Evolutionary conservation across 2,797 vertebrate species (phyloP).

Genomic region (Numenius phaeopus): DNA sequence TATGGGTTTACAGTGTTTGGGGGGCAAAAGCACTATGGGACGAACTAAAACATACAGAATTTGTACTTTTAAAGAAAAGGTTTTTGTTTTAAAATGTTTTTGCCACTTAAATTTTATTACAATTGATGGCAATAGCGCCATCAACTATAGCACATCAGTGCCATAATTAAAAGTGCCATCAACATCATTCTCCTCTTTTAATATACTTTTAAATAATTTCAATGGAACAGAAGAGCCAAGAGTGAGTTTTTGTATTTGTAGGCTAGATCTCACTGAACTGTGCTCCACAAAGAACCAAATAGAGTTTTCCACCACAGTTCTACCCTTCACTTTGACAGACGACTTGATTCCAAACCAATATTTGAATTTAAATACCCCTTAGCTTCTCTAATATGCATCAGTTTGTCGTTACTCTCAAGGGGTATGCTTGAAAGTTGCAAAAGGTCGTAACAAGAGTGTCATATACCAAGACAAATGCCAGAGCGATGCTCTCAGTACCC

Average conservation of each 20-base stretch:
- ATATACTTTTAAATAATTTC: background rate
- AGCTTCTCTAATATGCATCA: background rate
- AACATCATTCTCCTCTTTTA: background rate
- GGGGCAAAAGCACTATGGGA: background rate
- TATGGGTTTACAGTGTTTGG: background rate
- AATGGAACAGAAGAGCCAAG: background rate
- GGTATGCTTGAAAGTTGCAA: background rate
- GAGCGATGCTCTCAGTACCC: background rate
- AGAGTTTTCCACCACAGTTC: background rate
- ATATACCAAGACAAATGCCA: background rate
- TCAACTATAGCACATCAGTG: too few relatives aligned
- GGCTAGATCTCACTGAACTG: background rate
- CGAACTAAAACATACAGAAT: background rate
- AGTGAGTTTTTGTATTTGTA: background rate
- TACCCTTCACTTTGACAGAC: background rate
- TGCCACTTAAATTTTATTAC: background rate
- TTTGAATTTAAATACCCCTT: background rate
- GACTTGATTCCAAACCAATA: background rate
- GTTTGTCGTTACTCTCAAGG: background rate
- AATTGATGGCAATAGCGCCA: background rate
- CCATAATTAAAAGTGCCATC: background rate
- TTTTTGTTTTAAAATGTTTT: background rate
- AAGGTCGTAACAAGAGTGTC: background rate
- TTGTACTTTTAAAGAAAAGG: background rate
- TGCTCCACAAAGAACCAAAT: background rate